Base-by-base conservation (phyloP, 2,113 vertebrate genomes). In the Melanocharis versteri region DNA sequence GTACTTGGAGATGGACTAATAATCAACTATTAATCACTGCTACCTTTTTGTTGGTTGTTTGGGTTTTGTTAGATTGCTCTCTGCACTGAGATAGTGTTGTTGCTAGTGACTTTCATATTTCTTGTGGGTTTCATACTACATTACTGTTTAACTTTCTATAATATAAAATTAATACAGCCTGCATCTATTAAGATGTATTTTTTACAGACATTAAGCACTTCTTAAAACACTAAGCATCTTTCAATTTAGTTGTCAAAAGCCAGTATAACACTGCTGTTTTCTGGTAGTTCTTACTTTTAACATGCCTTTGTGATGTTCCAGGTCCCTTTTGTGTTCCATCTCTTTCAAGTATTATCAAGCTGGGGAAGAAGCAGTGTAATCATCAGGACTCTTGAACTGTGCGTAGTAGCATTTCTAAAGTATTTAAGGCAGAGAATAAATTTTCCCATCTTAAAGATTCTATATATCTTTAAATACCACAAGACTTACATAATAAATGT, bases 241-340 rank as follows among this genome's bases (percentile, higher is more conserved):
- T 75, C 69, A 60, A 15, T 78, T 50, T 78, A 89, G 40, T 90
- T 92, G 75, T 70, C 61, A 94, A 80, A 79, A 92, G 30, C 76
- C 54, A 89, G 30, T 39, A 14, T 76, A 76, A 42, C 5, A 1
- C 10, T 87, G 7, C 51, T 91, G 2, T 72, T 89, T 69, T 81
- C 64, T 87, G 27, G 11, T 88, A 42, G n/a, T 94, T 65, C 95
- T 53, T 82, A 53, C 73, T 97, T 98, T 92, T 98, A 97, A 98
- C 95, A 18, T 66, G 45, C 56, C 89, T 97, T 97, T 98, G 77
- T 98, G 97, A 68, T 97, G 76, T 98, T 98, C 98, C 97, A 98
- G 98, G 98, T 98, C 93, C 94, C 93, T 97, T 97, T 97, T 96
- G 97, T 95, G 94, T 97, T 96, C 90, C 83, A 47, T 96, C 76